Evolutionary conservation across 2,113 vertebrate genomes (phyloP), one percentile per base, ranked within the genome.

Genomic region (Oreochromis tanganicae): DNA sequence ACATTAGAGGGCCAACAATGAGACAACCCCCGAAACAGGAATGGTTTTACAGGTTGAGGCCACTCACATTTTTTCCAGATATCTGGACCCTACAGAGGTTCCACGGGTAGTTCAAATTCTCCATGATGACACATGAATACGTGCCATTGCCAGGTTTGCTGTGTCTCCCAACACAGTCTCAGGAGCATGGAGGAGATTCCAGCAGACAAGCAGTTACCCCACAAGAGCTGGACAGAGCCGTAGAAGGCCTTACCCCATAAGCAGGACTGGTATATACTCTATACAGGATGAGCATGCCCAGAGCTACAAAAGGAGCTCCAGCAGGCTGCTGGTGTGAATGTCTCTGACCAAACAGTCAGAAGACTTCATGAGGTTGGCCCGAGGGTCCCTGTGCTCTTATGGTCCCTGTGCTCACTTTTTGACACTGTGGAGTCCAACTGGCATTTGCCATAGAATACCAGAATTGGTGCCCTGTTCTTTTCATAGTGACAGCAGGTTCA

Each of bases 391-490:
- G 61, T n/a, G 17, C 59, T 63, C 32, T 63, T 1, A 0, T n/a
- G 2, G 29, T 9, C 29, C 59, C 1, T n/a, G 59, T 36, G 59
- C 61, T 66, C 17, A 17, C 10, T 66, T 36, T 63, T 63, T 7
- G 32, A 32, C 59, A 36, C 59, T 36, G 17, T 36, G 59, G 32
- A 63, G 32, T n/a, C 59, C 5, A 0, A 63, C 34, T 36, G 32
- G 9, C 32, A 63, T 63, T 63, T 63, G 59, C 59, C 59, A 36
- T 63, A 63, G 59, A 63, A 66, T 66, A 66, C 32, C 61, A 66
- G 32, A 36, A 66, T 0, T 3, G 6, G 17, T 66, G 32, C 61
- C 9, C 32, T 63, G 32, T 66, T 36, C 17, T 12, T 1, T n/a
- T 66, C 0, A 66, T 34, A 36, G 2, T 66, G 61, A 36, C 61